These are phyloP conservation scores for Zhuqinia jingwanae DNA, from an alignment of 2,888 invertebrate species.

Conservation along the genomic window DNA sequence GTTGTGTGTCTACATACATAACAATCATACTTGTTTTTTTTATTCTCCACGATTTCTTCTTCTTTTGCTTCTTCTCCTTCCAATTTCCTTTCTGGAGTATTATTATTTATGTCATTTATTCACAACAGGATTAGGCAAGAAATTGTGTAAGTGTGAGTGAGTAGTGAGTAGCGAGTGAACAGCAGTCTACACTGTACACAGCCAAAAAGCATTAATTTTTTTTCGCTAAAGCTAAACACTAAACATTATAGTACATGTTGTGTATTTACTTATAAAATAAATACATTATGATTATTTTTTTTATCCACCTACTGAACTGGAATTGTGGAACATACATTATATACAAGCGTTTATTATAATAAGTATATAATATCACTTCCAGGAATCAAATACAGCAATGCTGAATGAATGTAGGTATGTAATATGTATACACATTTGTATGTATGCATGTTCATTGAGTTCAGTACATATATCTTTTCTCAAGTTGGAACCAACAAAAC, in stretches of 20 bases:
- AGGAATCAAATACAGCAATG: slow-evolving; percentile 35
- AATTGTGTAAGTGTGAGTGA: slow-evolving; percentile 64
- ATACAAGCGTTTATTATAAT: neutral
- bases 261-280: slow-evolving; percentile 49
- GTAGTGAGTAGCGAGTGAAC: slow-evolving; percentile 13
- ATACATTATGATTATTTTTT: slow-evolving; percentile 35
- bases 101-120: slow-evolving; percentile 70
- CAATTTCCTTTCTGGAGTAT: slow-evolving; percentile 72
- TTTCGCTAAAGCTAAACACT: neutral
- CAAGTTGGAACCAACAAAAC: neutral
- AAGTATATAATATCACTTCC: slow-evolving; percentile 8
- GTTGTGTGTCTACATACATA: neutral
- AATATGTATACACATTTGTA: neutral
- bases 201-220: slow-evolving; percentile 7
- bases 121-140: slow-evolving; percentile 71
- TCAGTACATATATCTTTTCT: neutral
- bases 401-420: slow-evolving; percentile 2
- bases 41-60: slow-evolving; percentile 44
- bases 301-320: slow-evolving; percentile 45
- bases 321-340: neutral
- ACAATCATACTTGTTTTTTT: slow-evolving; percentile 9
- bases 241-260: too few species aligned
- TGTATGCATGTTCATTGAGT: neutral
- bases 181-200: neutral
- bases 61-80: slow-evolving; percentile 58